Percentiles rank a stretch among this genome's conserved stretches.
These are phyloP conservation scores for Oenanthe melanoleuca DNA, from an alignment of 2,113 vertebrate genomes.

Conservation along the genomic window DNA sequence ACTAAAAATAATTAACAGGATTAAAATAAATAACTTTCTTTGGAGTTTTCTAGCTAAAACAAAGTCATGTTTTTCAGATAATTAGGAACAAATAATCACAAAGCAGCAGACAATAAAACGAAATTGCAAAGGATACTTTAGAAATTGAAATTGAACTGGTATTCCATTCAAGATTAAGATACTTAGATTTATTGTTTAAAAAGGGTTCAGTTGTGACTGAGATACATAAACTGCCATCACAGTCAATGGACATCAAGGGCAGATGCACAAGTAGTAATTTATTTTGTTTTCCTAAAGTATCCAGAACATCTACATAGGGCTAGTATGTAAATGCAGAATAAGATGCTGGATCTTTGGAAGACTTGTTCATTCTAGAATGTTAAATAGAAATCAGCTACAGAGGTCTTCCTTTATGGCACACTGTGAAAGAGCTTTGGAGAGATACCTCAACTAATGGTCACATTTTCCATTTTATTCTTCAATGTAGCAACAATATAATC, in stretches of 20 bases:
- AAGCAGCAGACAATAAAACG: background rate
- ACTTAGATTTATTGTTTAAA: background rate
- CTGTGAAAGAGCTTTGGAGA: accelerated
- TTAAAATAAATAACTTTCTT: background rate
- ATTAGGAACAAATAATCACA: background rate
- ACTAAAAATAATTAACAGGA: background rate
- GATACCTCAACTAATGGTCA: background rate
- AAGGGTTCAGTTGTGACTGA: background rate
- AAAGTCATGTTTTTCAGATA: background rate
- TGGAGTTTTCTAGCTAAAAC: background rate
- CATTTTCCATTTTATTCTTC: background rate
- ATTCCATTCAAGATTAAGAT: background rate
- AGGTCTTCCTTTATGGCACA: background rate
- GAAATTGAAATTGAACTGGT: background rate
- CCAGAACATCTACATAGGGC: background rate
- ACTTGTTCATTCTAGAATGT: background rate
- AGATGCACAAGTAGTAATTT: background rate
- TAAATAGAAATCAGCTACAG: background rate
- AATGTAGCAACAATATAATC: accelerated
- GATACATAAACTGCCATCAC: background rate
- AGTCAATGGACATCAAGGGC: background rate
- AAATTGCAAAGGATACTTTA: background rate
- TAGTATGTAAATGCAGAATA: background rate
- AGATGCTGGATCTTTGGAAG: background rate
- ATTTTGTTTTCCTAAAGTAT: background rate